phyloP scores from a whole-genome alignment of 2,888 invertebrate genomes.

The Iselma pallidipennis region DNA sequence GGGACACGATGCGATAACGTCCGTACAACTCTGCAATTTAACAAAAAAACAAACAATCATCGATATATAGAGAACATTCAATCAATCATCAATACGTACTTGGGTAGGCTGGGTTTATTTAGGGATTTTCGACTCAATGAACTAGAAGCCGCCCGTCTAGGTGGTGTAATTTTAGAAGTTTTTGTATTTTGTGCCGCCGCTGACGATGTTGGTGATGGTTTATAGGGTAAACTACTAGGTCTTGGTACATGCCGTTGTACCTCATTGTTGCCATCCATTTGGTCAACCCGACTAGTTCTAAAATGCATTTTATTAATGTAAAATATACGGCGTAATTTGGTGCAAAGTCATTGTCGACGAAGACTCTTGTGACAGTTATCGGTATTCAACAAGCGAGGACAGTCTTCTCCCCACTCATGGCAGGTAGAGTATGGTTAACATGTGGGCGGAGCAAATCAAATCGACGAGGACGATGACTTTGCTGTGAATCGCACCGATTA shows the following conservation, averaged over 20 bases:
- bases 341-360: too few relatives aligned
- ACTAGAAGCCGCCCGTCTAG: constrained; percentile 70
- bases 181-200: constrained; percentile 44
- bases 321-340: too few relatives aligned
- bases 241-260: constrained; percentile 58
- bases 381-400: too few relatives aligned
- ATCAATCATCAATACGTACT: constrained; percentile 42
- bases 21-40: constrained; percentile 66
- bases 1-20: constrained; percentile 74
- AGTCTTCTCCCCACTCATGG: too few relatives aligned
- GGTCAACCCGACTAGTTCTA: constrained; percentile 69
- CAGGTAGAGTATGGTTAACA: too few relatives aligned
- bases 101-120: constrained; percentile 50
- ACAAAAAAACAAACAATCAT: not conserved
- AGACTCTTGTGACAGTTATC: too few relatives aligned
- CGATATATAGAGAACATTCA: not conserved
- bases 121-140: constrained; percentile 63
- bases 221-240: constrained; percentile 73
- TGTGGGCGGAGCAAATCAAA: too few relatives aligned
- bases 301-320: too few relatives aligned
- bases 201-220: constrained; percentile 55
- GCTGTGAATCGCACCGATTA: too few relatives aligned
- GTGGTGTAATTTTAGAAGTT: constrained; percentile 53
- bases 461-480: too few relatives aligned
- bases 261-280: constrained; percentile 51